Conservation (phyloP, 2,888 invertebrate species). For the Rhopalosiphum nymphaeae region DNA sequence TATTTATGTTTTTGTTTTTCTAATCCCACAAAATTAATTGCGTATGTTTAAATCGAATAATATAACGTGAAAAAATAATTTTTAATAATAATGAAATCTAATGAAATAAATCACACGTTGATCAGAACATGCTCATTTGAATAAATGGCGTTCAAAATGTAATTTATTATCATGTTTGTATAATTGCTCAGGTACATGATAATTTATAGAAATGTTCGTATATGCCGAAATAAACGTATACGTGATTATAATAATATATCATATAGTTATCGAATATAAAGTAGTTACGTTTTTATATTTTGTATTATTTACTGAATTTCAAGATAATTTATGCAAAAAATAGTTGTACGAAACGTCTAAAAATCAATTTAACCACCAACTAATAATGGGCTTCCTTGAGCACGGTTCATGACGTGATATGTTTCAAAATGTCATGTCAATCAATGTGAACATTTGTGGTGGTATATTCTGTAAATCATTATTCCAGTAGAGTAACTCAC, state of each 20-base stretch:
- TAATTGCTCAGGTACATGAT: neutral
- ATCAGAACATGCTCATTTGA: neutral
- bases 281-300: neutral
- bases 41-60: neutral
- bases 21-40: neutral
- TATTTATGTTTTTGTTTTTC: neutral
- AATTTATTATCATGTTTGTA: neutral
- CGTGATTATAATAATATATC: neutral
- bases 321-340: neutral
- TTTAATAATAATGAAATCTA: neutral
- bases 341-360: neutral
- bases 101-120: neutral
- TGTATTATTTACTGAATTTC: neutral
- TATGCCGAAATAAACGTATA: neutral
- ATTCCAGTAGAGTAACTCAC: neutral
- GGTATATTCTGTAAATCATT: neutral
- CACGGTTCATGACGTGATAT: neutral
- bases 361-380: neutral
- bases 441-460: neutral
- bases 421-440: slow-evolving; percentile 22
- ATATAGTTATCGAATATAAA: neutral
- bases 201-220: neutral
- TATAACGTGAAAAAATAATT: neutral
- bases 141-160: neutral
- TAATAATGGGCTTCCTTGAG: neutral